A percentile compares a stretch with the other conserved stretches of the same genome.
These are phyloP conservation scores for Trichomycterus rosablanca DNA, from an alignment of 2,113 vertebrate genomes.

Conservation along the genomic window DNA sequence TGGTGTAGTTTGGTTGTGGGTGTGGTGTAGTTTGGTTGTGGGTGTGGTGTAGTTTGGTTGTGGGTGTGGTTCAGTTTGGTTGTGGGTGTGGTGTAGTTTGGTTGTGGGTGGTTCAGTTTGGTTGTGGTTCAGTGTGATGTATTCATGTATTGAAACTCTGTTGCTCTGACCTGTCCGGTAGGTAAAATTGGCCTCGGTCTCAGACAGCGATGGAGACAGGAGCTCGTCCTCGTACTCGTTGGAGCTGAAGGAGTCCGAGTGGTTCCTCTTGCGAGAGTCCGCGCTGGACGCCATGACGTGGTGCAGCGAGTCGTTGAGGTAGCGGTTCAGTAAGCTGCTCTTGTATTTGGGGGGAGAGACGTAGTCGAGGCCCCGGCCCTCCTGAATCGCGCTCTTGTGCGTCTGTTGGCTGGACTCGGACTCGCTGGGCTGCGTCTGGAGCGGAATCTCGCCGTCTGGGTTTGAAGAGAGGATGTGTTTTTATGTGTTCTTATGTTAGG, in stretches of 20 bases:
- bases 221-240: slow-evolving; percentile 90
- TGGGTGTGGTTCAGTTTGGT: too few species aligned
- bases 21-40: too few species aligned
- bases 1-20: too few species aligned
- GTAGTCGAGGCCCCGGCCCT: slow-evolving; percentile 75
- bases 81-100: too few species aligned
- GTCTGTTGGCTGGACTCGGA: slow-evolving; percentile 75
- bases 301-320: slow-evolving; percentile 92
- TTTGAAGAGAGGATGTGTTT: background rate
- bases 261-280: slow-evolving; percentile 80
- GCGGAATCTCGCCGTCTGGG: slow-evolving; percentile 83
- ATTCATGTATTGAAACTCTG: too few species aligned
- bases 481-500: slow-evolving; percentile 27
- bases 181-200: slow-evolving; percentile 89
- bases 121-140: too few species aligned
- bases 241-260: slow-evolving; percentile 92
- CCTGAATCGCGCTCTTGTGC: slow-evolving; percentile 76
- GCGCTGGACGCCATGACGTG: slow-evolving; percentile 87
- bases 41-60: too few species aligned
- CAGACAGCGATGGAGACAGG: slow-evolving; percentile 87
- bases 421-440: slow-evolving; percentile 72
- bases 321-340: slow-evolving; percentile 93
- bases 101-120: too few species aligned
- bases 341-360: slow-evolving; percentile 94
- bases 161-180: slow-evolving; percentile 88